These are phyloP conservation scores for Callithrix jacchus DNA, from an alignment of 2,113 vertebrate species.

Conservation along the genomic window DNA sequence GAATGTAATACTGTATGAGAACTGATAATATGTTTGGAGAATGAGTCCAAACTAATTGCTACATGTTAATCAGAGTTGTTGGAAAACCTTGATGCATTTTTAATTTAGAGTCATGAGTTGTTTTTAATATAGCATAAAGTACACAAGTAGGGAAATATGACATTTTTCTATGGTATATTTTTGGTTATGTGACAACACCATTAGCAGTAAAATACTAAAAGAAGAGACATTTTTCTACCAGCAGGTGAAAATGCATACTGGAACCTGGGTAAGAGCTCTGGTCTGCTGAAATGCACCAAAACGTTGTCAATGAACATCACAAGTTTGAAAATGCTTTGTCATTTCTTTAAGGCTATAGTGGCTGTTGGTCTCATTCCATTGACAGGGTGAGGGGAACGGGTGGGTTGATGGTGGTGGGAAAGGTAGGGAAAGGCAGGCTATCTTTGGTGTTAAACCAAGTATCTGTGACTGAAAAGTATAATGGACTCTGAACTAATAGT, in stretches of 20 bases:
- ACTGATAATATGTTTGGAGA: not conserved
- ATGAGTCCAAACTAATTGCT: not conserved
- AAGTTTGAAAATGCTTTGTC: not conserved
- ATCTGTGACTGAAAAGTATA: not conserved
- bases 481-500: not conserved
- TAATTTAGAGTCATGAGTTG: not conserved
- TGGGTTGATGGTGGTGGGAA: not conserved
- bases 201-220: not conserved
- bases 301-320: not conserved
- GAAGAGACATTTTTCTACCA: not conserved
- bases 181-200: not conserved
- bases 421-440: not conserved
- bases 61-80: not conserved
- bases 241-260: not conserved
- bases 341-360: not conserved
- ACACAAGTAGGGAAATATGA: not conserved
- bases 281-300: not conserved
- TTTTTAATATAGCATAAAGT: not conserved
- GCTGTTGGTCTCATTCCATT: not conserved
- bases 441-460: not conserved
- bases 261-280: not conserved
- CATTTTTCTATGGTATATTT: not conserved
- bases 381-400: not conserved
- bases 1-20: not conserved
- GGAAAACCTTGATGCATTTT: conserved; percentile 3